These are phyloP conservation scores for Ceyx melanurus DNA, from an alignment of 2,113 vertebrate genomes.

Conservation along the genomic window DNA sequence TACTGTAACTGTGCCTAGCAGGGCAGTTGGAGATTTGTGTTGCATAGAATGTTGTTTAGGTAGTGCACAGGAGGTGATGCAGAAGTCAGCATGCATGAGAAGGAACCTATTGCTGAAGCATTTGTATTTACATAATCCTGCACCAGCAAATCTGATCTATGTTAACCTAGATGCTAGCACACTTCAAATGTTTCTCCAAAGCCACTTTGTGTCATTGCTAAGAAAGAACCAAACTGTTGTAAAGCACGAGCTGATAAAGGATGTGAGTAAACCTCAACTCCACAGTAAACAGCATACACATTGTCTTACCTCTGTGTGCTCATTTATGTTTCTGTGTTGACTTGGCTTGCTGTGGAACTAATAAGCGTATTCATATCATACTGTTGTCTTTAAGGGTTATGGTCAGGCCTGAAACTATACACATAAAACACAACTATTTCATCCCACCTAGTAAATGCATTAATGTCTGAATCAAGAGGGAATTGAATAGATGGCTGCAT, in stretches of 20 bases:
- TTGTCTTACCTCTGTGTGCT: background rate
- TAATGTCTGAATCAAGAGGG: background rate
- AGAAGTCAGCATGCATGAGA: background rate
- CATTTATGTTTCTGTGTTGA: background rate
- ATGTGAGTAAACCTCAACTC: background rate
- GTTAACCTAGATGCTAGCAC: fast-evolving
- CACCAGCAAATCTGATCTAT: background rate
- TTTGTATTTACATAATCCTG: background rate
- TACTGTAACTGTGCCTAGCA: fast-evolving
- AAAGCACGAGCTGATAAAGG: background rate
- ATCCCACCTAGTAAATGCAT: background rate
- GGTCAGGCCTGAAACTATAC: background rate
- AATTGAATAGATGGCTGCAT: background rate
- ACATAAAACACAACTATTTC: background rate
- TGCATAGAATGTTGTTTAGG: background rate
- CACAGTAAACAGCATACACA: fast-evolving
- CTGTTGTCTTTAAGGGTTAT: background rate
- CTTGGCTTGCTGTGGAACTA: background rate
- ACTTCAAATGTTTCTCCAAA: background rate
- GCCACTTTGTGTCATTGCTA: background rate
- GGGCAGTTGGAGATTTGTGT: background rate
- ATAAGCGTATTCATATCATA: background rate
- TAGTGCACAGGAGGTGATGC: background rate
- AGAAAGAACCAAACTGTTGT: background rate
- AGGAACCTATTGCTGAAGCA: background rate